These are phyloP conservation scores for Agrotis segetum DNA, from an alignment of 2,888 invertebrate species.

Conservation along the genomic window DNA sequence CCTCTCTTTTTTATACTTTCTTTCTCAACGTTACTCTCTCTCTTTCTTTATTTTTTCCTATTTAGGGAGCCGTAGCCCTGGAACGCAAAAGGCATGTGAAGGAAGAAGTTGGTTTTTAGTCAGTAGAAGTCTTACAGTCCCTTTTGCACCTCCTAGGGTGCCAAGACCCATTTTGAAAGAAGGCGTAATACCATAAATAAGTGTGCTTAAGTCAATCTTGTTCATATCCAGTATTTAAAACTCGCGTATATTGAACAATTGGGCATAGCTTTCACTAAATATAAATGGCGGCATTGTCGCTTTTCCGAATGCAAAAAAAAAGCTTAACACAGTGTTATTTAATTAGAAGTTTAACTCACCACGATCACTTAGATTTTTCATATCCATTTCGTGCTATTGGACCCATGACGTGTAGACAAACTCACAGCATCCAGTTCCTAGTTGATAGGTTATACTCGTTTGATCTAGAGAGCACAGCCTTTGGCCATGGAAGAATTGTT, in stretches of 20 bases:
- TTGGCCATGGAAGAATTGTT: neutral
- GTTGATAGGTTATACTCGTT: conserved; percentile 4
- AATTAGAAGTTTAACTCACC: no score
- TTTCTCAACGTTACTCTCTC: neutral
- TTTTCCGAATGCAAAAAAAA: neutral
- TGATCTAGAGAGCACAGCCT: neutral
- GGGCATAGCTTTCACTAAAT: neutral
- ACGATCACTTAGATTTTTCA: neutral
- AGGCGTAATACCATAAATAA: no score
- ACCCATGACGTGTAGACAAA: neutral
- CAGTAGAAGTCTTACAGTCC: no score
- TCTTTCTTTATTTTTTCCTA: neutral
- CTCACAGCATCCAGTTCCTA: neutral
- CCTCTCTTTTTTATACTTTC: neutral
- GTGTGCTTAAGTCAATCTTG: neutral
- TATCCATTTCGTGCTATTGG: neutral
- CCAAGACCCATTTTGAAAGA: no score
- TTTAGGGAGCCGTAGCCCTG: neutral
- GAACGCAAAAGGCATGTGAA: no score
- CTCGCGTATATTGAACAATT: neutral
- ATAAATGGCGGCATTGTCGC: no score
- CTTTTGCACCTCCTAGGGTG: no score
- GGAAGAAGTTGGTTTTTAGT: no score
- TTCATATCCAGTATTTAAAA: neutral
- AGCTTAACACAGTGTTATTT: no score